phyloP scores from a whole-genome alignment of 2,113 vertebrate genomes.

The Pogonocichla stellata region DNA sequence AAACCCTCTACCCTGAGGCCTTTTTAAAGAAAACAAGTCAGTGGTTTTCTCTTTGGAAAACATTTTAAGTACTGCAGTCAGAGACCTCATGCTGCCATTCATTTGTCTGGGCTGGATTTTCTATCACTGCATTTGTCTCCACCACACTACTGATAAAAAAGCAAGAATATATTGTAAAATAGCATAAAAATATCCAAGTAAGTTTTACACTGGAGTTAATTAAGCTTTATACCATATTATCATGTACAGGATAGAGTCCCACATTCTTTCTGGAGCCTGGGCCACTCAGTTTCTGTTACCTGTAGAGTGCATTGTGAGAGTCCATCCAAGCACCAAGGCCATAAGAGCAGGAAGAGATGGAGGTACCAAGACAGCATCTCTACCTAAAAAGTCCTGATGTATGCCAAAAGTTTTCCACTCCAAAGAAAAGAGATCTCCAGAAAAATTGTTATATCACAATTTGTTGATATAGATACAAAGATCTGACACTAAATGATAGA shows the following conservation, averaged over 20 bases:
- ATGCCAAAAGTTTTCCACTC: background rate
- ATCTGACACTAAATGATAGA: background rate
- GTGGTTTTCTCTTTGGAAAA: background rate
- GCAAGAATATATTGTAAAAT: background rate
- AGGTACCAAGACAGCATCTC: background rate
- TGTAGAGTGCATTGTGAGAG: background rate
- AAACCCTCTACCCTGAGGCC: background rate
- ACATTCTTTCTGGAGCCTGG: background rate
- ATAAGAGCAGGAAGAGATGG: background rate
- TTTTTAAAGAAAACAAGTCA: background rate
- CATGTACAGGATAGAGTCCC: background rate
- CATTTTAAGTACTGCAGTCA: background rate
- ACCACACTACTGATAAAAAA: background rate
- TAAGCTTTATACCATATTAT: background rate
- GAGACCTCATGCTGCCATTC: background rate
- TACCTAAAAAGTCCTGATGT: background rate
- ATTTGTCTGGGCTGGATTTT: background rate
- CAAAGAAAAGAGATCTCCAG: background rate
- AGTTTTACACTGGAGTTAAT: background rate
- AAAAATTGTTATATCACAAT: background rate
- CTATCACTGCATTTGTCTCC: background rate
- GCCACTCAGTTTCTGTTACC: background rate
- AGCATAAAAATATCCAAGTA: background rate
- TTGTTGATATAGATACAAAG: background rate
- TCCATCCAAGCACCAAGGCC: accelerated